Base-by-base conservation (phyloP, 2,888 invertebrate genomes). In the Brenthis hecate region DNA sequence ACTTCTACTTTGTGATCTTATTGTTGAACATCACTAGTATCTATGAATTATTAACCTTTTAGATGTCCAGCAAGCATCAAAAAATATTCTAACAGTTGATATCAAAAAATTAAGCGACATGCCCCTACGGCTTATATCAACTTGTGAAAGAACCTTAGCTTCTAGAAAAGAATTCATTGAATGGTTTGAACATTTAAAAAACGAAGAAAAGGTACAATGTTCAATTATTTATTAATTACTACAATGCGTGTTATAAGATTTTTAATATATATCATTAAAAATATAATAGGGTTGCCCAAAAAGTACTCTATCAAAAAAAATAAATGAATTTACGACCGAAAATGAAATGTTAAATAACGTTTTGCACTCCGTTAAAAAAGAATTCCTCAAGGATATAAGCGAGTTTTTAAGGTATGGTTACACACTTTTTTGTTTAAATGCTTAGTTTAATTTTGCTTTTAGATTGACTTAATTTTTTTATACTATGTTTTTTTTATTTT, bases 81-180 rank as follows among this genome's bases (percentile, higher is more conserved):
- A 72, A 56, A 71, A 72, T 43, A 57, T 68, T 62, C 36, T 80
- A 13, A 60, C 78, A 13, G 72, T 89, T 8, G 86, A 89, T 56
- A 73, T 87, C 43, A 82, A 81, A 53, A 87, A 82, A 74, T 71
- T 92, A 47, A 84, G 84, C 65, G 80, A 82, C 56, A 83, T 89
- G 76, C 89, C 89, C 13, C 74, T 77, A 1, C 88, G 87, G 72
- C 74, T 92, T 66, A 77, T 90, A 5, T 76, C 79, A 1, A 85
- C 85, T 11, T 92, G 91, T 72, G 88, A 92, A 74, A 80, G 87
- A 67, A 85, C 86, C 3, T 73, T 92, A 43, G 19, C 56, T 4
- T 88, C 88, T 73, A 84, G 88, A 73, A 85, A 85, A 74, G 88
- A 89, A 72, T 82, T 92, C 13, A 88, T 91, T 36, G 80, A 87